A percentile compares a stretch with the other conserved stretches of the same genome.
Evolutionary conservation across 2,888 invertebrate species (phyloP).

Genomic region (Pseudanteris insignis): DNA sequence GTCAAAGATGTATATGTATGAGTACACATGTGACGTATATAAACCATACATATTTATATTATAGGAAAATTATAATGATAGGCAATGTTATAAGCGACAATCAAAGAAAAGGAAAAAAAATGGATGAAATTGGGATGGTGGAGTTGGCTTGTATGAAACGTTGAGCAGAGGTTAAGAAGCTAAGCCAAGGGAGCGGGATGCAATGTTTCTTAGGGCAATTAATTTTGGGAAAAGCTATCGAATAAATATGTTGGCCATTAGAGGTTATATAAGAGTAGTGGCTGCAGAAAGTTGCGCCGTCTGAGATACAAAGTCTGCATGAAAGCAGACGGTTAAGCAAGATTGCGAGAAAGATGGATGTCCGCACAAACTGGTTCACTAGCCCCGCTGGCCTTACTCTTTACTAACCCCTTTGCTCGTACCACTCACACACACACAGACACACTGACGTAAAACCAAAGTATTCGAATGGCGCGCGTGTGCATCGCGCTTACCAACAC

Average conservation of each 20-base stretch:
- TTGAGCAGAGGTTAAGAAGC: too few relatives aligned
- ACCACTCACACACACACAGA: too few relatives aligned
- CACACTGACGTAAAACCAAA: slow-evolving; percentile 4
- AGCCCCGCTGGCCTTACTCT: too few relatives aligned
- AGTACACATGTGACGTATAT: too few relatives aligned
- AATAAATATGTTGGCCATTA: slow-evolving; percentile 37
- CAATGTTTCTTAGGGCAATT: slow-evolving; percentile 22
- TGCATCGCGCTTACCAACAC: slow-evolving; percentile 23
- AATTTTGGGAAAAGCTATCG: slow-evolving; percentile 27
- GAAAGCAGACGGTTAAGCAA: slow-evolving; percentile 24
- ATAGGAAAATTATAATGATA: too few relatives aligned
- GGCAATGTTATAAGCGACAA: too few relatives aligned
- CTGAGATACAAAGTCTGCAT: slow-evolving; percentile 12
- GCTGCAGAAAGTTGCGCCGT: slow-evolving; percentile 22
- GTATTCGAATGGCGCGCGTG: slow-evolving; percentile 14
- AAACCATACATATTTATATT: too few relatives aligned
- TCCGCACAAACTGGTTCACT: slow-evolving; percentile 51
- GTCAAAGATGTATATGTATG: too few relatives aligned
- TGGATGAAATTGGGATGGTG: too few relatives aligned
- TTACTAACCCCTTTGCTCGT: slow-evolving; percentile 38
- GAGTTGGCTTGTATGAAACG: too few relatives aligned
- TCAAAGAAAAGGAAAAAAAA: too few relatives aligned
- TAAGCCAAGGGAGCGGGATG: too few relatives aligned
- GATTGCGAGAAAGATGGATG: slow-evolving; percentile 49
- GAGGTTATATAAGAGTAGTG: slow-evolving; percentile 21